Base-by-base conservation (phyloP, 2,797 vertebrate genomes). In the Gorsachius magnificus region DNA sequence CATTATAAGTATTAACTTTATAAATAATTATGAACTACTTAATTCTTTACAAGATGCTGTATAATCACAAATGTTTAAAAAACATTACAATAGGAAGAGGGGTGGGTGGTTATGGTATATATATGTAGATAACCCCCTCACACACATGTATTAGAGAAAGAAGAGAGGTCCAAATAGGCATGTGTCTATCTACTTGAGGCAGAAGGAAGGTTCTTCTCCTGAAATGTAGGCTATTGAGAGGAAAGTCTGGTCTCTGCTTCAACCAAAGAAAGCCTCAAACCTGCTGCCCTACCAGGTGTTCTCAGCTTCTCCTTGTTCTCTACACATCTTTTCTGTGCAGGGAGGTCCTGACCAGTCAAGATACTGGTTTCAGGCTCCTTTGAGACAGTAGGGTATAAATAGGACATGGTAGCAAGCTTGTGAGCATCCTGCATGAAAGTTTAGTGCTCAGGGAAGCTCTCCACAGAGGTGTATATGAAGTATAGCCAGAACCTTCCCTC, bases 21-120 rank as follows among this genome's bases (percentile, higher is more conserved):
- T 98, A 98, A 98, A 97, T 98, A 98, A 98, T 97, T 96, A 98
- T 97, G 97, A 98, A 98, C 97, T 96, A 97, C 89, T 75, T 96
- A 97, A 97, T 96, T 97, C 97, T 96, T 85, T 96, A 95, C 95
- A 93, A 96, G 95, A 74, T 51, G 46, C 75, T 51, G 83, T 60
- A 95, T 97, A 97, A 97, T 96, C 95, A 92, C 90, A 96, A 96
- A 85, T 96, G 56, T 83, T 93, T 85, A 38, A 38, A 87, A 83
- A 71, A 36, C 33, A 63, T 83, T 36, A 83, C 64, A 93, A 83
- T 48, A 81, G 82, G 83, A 83, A 94, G 58, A 78, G 5, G 8
- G 35, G 25, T 85, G 50, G 14, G 58, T 69, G 66, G 57, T 65
- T 86, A 87, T 36, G 35, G 74, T 50, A 63, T 64, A 70, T 4